Base-by-base conservation (phyloP, 2,113 vertebrate species). In the Eulemur rufifrons region DNA sequence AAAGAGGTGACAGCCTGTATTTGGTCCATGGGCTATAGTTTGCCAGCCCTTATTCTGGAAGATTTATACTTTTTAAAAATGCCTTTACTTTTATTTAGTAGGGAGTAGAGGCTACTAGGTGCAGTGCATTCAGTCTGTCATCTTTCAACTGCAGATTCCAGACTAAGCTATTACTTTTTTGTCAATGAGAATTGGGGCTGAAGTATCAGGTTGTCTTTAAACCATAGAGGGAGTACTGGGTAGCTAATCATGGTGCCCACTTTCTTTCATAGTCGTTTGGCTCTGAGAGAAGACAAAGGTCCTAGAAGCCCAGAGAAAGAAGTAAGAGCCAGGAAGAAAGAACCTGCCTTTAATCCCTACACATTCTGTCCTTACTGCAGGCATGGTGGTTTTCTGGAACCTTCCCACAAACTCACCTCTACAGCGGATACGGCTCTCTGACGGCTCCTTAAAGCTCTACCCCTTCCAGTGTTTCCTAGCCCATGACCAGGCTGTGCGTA, bases 331-430 rank as follows among this genome's bases (percentile, higher is more conserved):
- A 64, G 32, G 82, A 68, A 74, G 27, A 45, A 11, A 96, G 54
- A 91, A 69, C 74, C 37, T 91, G 14, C 5, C 50, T 84, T 73
- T 96, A 86, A 83, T 69, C 12, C 18, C 69, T 84, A 63, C 6
- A 0, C 1, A 0, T 95, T 95, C 66, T 42, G 34, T 92, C 56
- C 42, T 92, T 96, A 63, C 34, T 29, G 2, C 93, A 99, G 99
- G 99, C 85, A 97, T 98, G 0, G 99, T 99, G 37, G 99, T 99
- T 4, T 94, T 99, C 54, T 99, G 99, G 99, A 99, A 99, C 98
- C 98, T 99, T 96, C 97, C 98, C 78, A 99, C 99, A 0, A 99
- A 98, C 85, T 99, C 99, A 1, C 92, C 99, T 0, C 98, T 99
- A 94, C 98, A 99, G 97, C 98, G 98, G 0, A 98, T 99, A 61